Percentiles rank a stretch among this genome's conserved stretches.
These are phyloP conservation scores for Anseranas semipalmata DNA, from an alignment of 2,113 vertebrate species.

Conservation along the genomic window DNA sequence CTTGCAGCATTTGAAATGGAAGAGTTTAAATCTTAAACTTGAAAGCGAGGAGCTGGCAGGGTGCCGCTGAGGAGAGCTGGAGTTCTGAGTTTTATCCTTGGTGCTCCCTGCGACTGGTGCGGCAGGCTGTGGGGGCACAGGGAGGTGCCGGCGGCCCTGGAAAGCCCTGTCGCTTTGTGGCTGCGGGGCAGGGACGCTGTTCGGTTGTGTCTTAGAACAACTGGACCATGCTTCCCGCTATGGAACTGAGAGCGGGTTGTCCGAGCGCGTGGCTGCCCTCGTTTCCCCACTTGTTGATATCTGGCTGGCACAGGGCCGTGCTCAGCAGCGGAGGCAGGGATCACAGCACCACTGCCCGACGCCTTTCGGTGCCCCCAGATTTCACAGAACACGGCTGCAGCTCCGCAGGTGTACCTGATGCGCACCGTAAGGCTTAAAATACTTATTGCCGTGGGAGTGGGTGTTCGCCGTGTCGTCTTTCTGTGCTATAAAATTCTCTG, in stretches of 20 bases:
- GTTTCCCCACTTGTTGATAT: background rate
- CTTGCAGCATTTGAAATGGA: background rate
- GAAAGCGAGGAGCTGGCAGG: background rate
- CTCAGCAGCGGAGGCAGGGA: background rate
- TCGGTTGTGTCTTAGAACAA: background rate
- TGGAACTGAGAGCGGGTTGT: no score
- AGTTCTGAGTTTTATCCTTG: background rate
- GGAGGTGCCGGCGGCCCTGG: background rate
- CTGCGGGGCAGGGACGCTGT: background rate
- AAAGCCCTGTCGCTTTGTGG: background rate
- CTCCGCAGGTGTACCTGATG: background rate
- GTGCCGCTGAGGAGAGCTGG: background rate
- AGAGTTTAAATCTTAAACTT: background rate
- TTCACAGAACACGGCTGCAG: background rate
- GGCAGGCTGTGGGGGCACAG: background rate
- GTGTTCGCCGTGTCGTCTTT: fast-evolving
- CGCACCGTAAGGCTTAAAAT: background rate
- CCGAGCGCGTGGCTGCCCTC: no score
- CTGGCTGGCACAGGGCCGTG: background rate
- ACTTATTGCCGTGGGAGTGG: fast-evolving
- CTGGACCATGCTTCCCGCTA: background rate
- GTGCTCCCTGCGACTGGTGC: background rate
- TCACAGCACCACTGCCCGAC: background rate
- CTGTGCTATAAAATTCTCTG: background rate
- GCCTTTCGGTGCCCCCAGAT: fast-evolving